phyloP scores from a whole-genome alignment of 2,113 vertebrate genomes.

The Sturnira hondurensis region DNA sequence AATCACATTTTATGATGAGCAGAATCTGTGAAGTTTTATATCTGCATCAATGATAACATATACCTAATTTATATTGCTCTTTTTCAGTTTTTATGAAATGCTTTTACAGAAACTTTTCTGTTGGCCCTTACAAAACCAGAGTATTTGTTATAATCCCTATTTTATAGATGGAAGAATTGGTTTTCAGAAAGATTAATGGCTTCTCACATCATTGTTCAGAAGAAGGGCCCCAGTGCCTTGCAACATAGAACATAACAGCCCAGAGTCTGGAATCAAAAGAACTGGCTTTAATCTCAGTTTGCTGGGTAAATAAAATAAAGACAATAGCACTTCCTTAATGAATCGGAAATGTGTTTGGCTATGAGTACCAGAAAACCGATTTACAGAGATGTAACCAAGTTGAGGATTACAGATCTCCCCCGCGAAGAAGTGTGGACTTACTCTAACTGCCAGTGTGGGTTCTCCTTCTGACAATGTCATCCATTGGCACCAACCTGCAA shows the following conservation, averaged over 20 bases:
- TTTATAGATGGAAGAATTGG: constrained; percentile 16
- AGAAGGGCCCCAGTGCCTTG: not conserved
- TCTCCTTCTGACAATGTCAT: not conserved
- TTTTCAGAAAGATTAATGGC: constrained; percentile 35
- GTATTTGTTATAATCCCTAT: not conserved
- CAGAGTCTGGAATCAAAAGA: not conserved
- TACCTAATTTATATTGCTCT: not conserved
- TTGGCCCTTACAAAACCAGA: not conserved
- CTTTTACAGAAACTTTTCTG: not conserved
- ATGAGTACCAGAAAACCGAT: not conserved
- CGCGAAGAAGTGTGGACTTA: not conserved
- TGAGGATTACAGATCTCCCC: not conserved
- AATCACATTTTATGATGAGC: not conserved
- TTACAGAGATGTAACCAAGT: not conserved
- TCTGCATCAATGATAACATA: not conserved
- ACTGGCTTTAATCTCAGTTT: not conserved
- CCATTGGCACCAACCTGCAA: not conserved
- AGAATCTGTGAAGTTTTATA: not conserved
- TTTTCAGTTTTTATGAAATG: not conserved
- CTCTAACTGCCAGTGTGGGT: not conserved
- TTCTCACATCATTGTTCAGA: constrained; percentile 11
- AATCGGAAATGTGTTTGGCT: not conserved
- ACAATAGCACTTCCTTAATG: not conserved
- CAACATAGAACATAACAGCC: not conserved
- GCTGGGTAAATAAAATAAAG: not conserved